Evolutionary conservation across 2,797 vertebrate species (phyloP).

Genomic region (Atherinosoma microstoma): DNA sequence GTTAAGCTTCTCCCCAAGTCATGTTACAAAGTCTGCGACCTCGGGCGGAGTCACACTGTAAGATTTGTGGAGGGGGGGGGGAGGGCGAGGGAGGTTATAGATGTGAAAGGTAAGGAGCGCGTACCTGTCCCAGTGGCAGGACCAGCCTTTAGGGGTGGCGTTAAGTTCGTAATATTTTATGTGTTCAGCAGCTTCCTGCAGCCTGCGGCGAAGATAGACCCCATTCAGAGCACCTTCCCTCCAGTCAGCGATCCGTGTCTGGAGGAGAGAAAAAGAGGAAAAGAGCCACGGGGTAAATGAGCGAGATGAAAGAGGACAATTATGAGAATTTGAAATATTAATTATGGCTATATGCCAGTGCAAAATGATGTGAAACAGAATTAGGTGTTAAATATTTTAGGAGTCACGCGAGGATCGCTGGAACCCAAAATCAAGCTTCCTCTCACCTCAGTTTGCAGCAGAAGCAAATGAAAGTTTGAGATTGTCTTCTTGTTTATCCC

Average conservation of each 20-base stretch:
- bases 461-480: constrained; percentile 98
- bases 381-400: constrained; percentile 70
- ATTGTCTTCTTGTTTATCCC: constrained; percentile 96
- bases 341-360: constrained; percentile 37
- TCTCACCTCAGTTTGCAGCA: constrained; percentile 97
- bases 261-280: neutral
- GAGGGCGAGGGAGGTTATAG: constrained; percentile 83
- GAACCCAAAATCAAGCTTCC: constrained; percentile 14
- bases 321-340: constrained; percentile 75
- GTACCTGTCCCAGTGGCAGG: constrained; percentile 99
- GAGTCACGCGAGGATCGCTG: constrained; percentile 25
- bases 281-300: constrained; percentile 34
- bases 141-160: constrained; percentile 99
- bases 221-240: constrained; percentile 97
- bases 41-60: constrained; percentile 73
- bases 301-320: constrained; percentile 43
- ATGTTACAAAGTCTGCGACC: constrained; percentile 77
- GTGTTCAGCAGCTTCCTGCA: constrained; percentile 98
- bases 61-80: constrained; percentile 47
- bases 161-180: constrained; percentile 99
- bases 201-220: constrained; percentile 97
- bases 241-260: constrained; percentile 99
- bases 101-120: constrained; percentile 92
- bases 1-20: constrained; percentile 79
- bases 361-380: constrained; percentile 58